phyloP scores from a whole-genome alignment of 1,140 invertebrate genomes.

The Dryas iulia region DNA sequence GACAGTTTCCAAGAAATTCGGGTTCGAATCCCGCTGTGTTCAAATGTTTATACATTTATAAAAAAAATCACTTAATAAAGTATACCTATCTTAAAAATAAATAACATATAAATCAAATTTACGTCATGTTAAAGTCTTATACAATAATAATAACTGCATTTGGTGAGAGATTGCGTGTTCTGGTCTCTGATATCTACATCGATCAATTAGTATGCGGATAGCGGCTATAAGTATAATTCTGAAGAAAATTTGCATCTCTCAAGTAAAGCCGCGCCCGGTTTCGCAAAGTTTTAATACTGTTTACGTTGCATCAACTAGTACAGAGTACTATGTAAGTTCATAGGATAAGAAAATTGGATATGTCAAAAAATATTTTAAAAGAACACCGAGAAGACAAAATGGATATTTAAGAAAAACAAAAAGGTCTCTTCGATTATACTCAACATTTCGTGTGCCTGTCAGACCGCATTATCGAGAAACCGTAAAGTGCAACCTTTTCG shows the following conservation, averaged over 20 bases:
- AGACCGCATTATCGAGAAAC: conserved; percentile 11
- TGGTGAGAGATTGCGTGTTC: conserved; percentile 12
- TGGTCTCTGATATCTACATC: conserved; percentile 16
- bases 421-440: not conserved
- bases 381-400: not conserved
- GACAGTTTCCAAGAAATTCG: too few relatives aligned
- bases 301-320: not conserved
- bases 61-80: not conserved
- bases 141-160: conserved; percentile 17
- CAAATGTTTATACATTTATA: too few relatives aligned
- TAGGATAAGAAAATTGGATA: too few relatives aligned
- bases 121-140: not conserved
- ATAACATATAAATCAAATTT: too few relatives aligned
- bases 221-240: conserved; percentile 1
- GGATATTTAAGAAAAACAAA: not conserved
- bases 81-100: too few relatives aligned
- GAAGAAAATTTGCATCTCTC: conserved; percentile 18
- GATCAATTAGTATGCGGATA: conserved; percentile 10
- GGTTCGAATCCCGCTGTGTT: too few relatives aligned
- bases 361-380: not conserved
- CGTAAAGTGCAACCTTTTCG: conserved; percentile 2
- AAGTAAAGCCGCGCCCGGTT: not conserved
- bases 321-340: not conserved
- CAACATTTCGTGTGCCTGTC: not conserved
- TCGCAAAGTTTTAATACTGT: not conserved